Percentiles rank a stretch among this genome's conserved stretches.
Evolutionary conservation across 2,888 invertebrate species (phyloP).

Genomic region (Aplocera efformata): DNA sequence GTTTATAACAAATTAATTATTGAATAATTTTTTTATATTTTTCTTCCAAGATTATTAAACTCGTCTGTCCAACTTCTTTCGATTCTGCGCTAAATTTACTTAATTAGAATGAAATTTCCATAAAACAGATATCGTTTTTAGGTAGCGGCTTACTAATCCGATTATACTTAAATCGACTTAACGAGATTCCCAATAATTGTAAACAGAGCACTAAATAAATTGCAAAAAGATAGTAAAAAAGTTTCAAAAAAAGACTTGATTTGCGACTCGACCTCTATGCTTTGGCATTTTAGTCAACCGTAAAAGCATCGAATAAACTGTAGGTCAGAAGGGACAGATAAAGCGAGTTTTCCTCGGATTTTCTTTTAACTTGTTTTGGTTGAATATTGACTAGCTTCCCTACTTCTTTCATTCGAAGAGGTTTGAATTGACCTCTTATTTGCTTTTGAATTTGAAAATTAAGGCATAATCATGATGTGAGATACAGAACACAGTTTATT

Average conservation of each 20-base stretch:
- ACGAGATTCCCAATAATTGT: constrained; percentile 13
- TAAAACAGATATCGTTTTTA: too few species aligned
- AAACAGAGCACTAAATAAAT: constrained; percentile 20
- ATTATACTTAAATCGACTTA: constrained; percentile 29
- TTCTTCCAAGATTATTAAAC: too few species aligned
- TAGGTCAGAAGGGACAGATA: constrained; percentile 79
- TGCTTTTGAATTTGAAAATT: neutral
- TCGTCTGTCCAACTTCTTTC: too few species aligned
- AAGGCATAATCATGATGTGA: neutral
- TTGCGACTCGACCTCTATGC: constrained; percentile 68
- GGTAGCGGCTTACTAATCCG: too few species aligned
- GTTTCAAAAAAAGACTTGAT: constrained; percentile 63
- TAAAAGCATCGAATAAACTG: constrained; percentile 77
- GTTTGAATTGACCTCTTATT: constrained; percentile 15
- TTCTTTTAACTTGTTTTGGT: constrained; percentile 62
- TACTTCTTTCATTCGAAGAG: constrained; percentile 36
- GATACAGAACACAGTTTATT: too few species aligned
- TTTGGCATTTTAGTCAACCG: constrained; percentile 77
- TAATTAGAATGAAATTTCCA: too few species aligned
- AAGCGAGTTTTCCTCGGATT: constrained; percentile 63
- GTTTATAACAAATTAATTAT: too few species aligned
- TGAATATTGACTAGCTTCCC: constrained; percentile 56
- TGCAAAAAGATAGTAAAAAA: constrained; percentile 41
- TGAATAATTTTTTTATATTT: too few species aligned
- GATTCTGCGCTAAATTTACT: too few species aligned